Conservation (phyloP, 2,888 invertebrate species). For the Eurois occulta region DNA sequence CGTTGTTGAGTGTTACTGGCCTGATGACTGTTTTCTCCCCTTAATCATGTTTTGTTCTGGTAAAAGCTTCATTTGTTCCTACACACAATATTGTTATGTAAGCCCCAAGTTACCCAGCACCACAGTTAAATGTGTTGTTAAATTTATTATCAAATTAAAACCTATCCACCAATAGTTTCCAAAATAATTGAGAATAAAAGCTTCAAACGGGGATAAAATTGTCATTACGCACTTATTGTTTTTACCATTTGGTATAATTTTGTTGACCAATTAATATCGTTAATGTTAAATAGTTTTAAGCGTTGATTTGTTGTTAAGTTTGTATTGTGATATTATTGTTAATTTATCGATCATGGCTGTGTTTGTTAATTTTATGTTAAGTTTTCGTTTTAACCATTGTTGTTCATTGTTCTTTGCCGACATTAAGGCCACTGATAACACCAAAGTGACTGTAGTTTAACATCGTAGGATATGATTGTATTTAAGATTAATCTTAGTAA, state of each 20-base stretch:
- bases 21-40: slow-evolving; percentile 79
- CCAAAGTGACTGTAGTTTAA: slow-evolving; percentile 62
- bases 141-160: slow-evolving; percentile 62
- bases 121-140: slow-evolving; percentile 62
- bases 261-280: slow-evolving; percentile 73
- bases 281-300: slow-evolving; percentile 86
- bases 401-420: slow-evolving; percentile 83
- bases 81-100: slow-evolving; percentile 43
- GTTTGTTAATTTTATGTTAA: slow-evolving; percentile 91
- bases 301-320: slow-evolving; percentile 88
- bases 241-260: slow-evolving; percentile 66
- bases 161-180: slow-evolving; percentile 60
- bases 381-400: slow-evolving; percentile 88
- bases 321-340: slow-evolving; percentile 83
- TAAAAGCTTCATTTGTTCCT: slow-evolving; percentile 38
- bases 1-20: slow-evolving; percentile 45
- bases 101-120: slow-evolving; percentile 43
- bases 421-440: slow-evolving; percentile 84
- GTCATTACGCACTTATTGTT: slow-evolving; percentile 79
- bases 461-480: slow-evolving; percentile 67
- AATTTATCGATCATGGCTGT: slow-evolving; percentile 83
- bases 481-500: slow-evolving; percentile 69
- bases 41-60: slow-evolving; percentile 48
- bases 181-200: slow-evolving; percentile 54
- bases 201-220: slow-evolving; percentile 79